phyloP scores from a whole-genome alignment of 2,888 invertebrate species.

The Cosmia trapezina region DNA sequence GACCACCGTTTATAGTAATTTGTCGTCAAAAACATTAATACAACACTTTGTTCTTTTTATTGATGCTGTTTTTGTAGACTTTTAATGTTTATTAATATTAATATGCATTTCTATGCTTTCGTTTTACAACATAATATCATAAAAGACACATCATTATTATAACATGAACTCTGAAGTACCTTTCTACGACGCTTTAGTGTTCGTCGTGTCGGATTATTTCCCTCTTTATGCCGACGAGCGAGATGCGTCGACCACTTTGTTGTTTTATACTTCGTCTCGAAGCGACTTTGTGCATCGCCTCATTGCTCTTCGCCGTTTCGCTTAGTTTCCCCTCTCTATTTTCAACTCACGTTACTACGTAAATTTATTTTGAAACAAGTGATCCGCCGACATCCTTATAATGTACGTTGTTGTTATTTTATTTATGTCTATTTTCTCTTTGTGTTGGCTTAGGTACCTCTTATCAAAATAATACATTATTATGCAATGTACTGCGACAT shows the following conservation, averaged over 20 bases:
- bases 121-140: constrained; percentile 63
- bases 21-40: constrained; percentile 77
- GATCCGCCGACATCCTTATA: constrained; percentile 71
- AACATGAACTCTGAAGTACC: constrained; percentile 82
- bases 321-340: constrained; percentile 88
- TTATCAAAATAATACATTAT: background rate
- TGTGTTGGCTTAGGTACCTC: background rate
- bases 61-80: constrained; percentile 66
- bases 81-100: constrained; percentile 41
- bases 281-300: constrained; percentile 88
- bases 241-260: constrained; percentile 89
- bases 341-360: constrained; percentile 88
- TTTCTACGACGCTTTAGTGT: constrained; percentile 76
- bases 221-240: constrained; percentile 83
- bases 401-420: constrained; percentile 59
- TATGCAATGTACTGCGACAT: background rate
- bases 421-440: constrained; percentile 48
- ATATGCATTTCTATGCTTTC: constrained; percentile 50
- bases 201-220: constrained; percentile 85
- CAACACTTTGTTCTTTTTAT: constrained; percentile 71
- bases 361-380: constrained; percentile 83
- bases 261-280: constrained; percentile 89
- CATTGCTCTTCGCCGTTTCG: constrained; percentile 89
- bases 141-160: constrained; percentile 84
- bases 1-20: constrained; percentile 81